Evolutionary conservation across 2,888 invertebrate species (phyloP).

Genomic region (Lepidonotus clava): DNA sequence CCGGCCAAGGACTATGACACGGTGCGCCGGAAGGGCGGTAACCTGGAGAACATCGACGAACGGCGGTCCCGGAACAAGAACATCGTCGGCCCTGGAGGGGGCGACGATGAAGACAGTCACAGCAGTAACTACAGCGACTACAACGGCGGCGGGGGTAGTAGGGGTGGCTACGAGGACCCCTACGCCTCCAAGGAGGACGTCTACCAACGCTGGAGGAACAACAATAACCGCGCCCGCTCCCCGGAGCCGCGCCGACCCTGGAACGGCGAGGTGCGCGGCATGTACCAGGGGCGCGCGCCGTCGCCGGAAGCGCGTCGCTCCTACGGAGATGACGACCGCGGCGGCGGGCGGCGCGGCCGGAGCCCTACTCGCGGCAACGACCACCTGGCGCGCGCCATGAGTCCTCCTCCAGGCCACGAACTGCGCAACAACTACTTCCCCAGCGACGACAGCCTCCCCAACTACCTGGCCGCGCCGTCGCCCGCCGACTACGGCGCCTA

Average conservation of each 20-base stretch:
- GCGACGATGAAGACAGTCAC: not conserved
- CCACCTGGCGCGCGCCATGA: conserved; percentile 34
- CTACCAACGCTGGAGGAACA: too few relatives aligned
- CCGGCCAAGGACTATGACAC: conserved; percentile 59
- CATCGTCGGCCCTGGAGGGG: not conserved
- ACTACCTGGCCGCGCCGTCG: conserved; percentile 11
- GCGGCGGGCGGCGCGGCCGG: not conserved
- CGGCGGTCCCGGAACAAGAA: conserved; percentile 18
- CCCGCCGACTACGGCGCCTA: not conserved
- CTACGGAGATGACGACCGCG: not conserved
- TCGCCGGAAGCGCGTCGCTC: not conserved
- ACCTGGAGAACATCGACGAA: not conserved
- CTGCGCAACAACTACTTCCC: conserved; percentile 46
- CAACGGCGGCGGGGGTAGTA: not conserved
- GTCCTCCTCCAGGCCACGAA: conserved; percentile 49
- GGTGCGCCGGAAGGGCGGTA: conserved; percentile 28
- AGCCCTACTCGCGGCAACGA: not conserved
- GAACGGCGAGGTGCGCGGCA: not conserved
- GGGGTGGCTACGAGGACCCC: not conserved
- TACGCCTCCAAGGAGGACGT: not conserved
- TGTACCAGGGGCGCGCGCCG: not conserved
- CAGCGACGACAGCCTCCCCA: conserved; percentile 11
- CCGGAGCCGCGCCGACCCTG: not conserved
- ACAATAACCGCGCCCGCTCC: not conserved
- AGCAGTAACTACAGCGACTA: not conserved